Percentiles rank a stretch among this genome's conserved stretches.
Conservation (phyloP, 1,140 invertebrate genomes). For the Drosophila tropicalis region DNA sequence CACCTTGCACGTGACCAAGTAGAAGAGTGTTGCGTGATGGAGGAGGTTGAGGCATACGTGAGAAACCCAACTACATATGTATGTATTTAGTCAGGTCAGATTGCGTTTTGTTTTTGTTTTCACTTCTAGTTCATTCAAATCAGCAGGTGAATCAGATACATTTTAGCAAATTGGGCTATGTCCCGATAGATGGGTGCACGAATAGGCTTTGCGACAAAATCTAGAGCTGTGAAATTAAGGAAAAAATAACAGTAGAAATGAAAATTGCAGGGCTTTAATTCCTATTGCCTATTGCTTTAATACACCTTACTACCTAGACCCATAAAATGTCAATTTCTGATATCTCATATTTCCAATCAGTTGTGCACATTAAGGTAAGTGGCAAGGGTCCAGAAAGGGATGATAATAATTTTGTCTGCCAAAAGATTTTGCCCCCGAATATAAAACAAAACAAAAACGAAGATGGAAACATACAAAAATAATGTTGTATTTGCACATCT, state of each 20-base stretch:
- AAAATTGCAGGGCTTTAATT: no score
- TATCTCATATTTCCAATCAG: constrained; percentile 82
- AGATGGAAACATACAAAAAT: neutral
- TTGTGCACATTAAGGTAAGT: constrained; percentile 77
- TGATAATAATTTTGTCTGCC: constrained; percentile 29
- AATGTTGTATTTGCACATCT: constrained; percentile 4
- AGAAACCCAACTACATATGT: constrained; percentile 48
- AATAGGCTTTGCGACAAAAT: constrained; percentile 48
- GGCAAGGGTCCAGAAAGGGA: constrained; percentile 30
- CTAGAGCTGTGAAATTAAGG: no score
- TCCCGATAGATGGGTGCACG: constrained; percentile 40
- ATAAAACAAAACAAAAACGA: constrained; percentile 16
- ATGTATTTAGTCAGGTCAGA: constrained; percentile 37
- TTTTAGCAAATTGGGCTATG: constrained; percentile 78
- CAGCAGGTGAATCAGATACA: constrained; percentile 68
- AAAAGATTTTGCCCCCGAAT: constrained; percentile 18
- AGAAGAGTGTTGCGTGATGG: neutral
- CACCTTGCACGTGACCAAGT: constrained; percentile 61
- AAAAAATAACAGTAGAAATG: no score
- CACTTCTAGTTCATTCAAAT: constrained; percentile 37
- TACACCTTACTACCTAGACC: neutral
- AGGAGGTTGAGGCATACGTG: constrained; percentile 25
- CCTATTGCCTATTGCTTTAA: neutral
- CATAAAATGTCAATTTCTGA: constrained; percentile 58
- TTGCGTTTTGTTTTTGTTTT: constrained; percentile 49